Conservation (phyloP, 2,113 vertebrate genomes). For the Malurus cyaneus region DNA sequence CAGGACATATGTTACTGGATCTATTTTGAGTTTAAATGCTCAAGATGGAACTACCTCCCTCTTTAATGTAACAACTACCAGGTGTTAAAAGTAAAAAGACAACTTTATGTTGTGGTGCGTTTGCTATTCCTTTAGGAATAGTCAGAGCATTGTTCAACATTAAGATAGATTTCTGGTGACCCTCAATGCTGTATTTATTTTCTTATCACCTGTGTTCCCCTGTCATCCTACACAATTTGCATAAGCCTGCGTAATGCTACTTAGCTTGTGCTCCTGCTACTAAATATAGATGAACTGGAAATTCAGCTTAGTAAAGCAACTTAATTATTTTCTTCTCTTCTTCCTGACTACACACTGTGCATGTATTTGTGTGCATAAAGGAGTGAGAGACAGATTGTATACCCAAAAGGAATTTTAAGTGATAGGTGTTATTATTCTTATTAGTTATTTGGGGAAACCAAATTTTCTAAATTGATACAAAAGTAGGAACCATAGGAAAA, state of each 20-base stretch:
- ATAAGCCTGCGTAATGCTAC: constrained; percentile 63
- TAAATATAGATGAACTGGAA: constrained; percentile 63
- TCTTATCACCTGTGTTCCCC: not conserved
- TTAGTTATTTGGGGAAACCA: not conserved
- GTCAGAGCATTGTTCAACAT: not conserved
- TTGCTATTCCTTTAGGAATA: not conserved
- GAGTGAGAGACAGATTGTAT: not conserved
- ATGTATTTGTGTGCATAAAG: not conserved
- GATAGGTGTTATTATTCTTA: not conserved
- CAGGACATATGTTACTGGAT: constrained; percentile 28
- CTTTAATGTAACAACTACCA: not conserved
- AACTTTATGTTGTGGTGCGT: not conserved
- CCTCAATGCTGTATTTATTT: constrained; percentile 6
- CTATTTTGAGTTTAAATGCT: constrained; percentile 51
- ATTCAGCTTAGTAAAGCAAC: constrained; percentile 49
- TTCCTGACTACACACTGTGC: not conserved
- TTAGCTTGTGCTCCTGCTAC: constrained; percentile 45
- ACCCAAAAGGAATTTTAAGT: not conserved
- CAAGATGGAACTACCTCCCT: not conserved
- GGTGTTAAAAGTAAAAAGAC: not conserved
- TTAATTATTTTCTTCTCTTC: constrained; percentile 30
- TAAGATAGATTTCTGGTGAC: not conserved
- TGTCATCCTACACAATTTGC: constrained; percentile 51
- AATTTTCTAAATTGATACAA: not conserved
- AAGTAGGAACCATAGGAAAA: not conserved